Evolutionary conservation across 2,113 vertebrate species (phyloP).

Genomic region (Chaenogobius annularis): DNA sequence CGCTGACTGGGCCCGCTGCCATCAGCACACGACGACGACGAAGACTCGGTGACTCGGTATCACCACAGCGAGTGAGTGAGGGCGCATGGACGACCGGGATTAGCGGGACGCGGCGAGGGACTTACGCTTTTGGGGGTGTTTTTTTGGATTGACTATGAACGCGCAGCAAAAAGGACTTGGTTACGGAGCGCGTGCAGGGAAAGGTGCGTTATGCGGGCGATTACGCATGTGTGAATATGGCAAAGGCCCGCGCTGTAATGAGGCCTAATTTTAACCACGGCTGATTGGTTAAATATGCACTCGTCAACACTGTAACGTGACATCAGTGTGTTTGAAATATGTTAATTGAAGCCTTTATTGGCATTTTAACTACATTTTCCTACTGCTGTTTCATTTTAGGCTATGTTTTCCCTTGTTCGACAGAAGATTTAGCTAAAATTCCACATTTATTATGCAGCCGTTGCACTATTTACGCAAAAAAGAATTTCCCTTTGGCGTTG

Average conservation of each 20-base stretch:
- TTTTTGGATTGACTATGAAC: background rate
- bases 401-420: no score
- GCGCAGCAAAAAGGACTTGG: background rate
- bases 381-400: no score
- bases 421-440: no score
- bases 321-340: background rate
- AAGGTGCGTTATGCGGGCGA: background rate
- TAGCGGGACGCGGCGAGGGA: slow-evolving; percentile 7
- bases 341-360: background rate
- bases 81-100: slow-evolving; percentile 38
- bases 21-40: slow-evolving; percentile 2
- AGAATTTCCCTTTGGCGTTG: no score
- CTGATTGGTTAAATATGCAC: background rate
- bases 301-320: background rate
- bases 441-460: no score
- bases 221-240: slow-evolving; percentile 3
- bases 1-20: slow-evolving; percentile 55
- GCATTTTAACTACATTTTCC: no score
- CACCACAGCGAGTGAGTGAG: slow-evolving; percentile 34
- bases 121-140: background rate
- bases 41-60: slow-evolving; percentile 37
- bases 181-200: background rate
- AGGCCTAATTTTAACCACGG: background rate
- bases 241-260: background rate
- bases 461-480: no score